A percentile compares a stretch with the other conserved stretches of the same genome.
Evolutionary conservation across 2,113 vertebrate genomes (phyloP).

Genomic region (Cariama cristata): DNA sequence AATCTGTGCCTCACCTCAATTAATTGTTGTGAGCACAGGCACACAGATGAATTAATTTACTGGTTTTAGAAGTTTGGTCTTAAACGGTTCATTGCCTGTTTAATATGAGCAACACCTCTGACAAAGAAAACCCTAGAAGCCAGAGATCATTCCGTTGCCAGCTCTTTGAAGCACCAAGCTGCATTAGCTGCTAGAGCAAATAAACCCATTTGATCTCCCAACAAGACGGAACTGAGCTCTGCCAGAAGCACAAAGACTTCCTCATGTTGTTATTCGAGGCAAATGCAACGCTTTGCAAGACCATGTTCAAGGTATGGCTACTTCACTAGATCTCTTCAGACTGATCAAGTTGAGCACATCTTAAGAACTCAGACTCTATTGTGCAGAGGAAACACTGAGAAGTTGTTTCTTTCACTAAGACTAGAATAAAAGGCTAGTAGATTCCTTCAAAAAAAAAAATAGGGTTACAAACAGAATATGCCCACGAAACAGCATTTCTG

Average conservation of each 20-base stretch:
- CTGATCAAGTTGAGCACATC: background rate
- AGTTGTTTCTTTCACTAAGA: background rate
- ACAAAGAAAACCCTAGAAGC: background rate
- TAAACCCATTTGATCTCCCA: background rate
- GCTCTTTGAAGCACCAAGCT: background rate
- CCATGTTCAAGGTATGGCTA: fast-evolving
- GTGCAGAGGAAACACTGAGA: background rate
- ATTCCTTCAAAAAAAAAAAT: background rate
- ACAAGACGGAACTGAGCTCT: background rate
- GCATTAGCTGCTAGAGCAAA: background rate
- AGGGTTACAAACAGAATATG: background rate
- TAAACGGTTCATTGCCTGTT: background rate
- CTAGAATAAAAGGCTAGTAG: background rate
- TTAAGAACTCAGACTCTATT: background rate
- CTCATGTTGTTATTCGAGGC: fast-evolving
- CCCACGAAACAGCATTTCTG: background rate
- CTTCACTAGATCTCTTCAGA: background rate
- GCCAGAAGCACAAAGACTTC: background rate
- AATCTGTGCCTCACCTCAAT: background rate
- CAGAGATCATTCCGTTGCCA: background rate
- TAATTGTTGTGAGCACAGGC: background rate
- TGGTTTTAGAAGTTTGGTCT: background rate
- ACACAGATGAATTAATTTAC: background rate
- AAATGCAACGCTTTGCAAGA: background rate
- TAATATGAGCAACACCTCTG: background rate